phyloP scores from a whole-genome alignment of 2,113 vertebrate genomes.

The Paratilapia polleni region DNA sequence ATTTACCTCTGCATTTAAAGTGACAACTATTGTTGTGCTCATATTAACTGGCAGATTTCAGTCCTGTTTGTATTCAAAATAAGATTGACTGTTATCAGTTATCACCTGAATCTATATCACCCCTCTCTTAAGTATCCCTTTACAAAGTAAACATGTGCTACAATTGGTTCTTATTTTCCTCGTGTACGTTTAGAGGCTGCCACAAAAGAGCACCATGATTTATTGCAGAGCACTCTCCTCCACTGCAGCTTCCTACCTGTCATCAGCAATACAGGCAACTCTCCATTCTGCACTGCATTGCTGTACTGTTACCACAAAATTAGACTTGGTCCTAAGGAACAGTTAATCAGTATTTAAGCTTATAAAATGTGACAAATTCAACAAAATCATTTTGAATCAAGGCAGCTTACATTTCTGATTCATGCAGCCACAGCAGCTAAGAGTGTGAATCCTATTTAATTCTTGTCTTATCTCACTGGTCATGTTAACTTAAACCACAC shows the following conservation, averaged over 20 bases:
- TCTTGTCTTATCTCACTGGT: not conserved
- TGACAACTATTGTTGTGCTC: conserved; percentile 28
- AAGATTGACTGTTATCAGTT: conserved; percentile 34
- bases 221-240: conserved; percentile 53
- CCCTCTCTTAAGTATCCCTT: conserved; percentile 1
- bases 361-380: not conserved
- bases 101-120: conserved; percentile 34
- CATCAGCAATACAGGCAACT: conserved; percentile 53
- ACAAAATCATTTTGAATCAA: not conserved
- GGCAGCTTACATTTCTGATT: not conserved
- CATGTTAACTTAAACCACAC: not conserved
- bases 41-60: conserved; percentile 36
- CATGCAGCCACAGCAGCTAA: not conserved
- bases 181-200: conserved; percentile 24
- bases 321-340: not conserved
- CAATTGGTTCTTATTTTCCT: conserved; percentile 47
- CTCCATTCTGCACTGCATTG: conserved; percentile 62
- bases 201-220: conserved; percentile 50
- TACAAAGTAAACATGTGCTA: conserved; percentile 19
- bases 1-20: conserved; percentile 48
- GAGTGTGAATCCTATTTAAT: not conserved
- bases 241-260: conserved; percentile 68
- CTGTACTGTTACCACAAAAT: conserved; percentile 32
- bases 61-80: conserved; percentile 36
- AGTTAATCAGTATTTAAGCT: not conserved